Conservation (phyloP, 2,113 vertebrate species). For the Cyphomyrus discorhynchus region DNA sequence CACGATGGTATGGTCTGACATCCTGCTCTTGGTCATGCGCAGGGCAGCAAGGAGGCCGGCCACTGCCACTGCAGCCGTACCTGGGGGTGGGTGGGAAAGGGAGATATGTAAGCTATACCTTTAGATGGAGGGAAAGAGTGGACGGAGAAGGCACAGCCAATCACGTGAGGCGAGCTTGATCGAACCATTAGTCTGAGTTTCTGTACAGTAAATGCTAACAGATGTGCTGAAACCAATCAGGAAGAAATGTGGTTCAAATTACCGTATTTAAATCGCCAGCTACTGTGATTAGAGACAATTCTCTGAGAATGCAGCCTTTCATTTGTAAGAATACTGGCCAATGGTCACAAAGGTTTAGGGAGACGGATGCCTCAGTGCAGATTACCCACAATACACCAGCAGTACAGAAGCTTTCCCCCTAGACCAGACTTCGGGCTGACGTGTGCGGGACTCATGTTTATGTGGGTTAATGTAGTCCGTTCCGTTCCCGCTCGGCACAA, state of each 20-base stretch:
- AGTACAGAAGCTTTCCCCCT: background rate
- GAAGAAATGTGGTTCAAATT: conserved; percentile 23
- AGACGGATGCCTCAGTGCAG: conserved; percentile 4
- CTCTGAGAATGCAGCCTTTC: conserved; percentile 9
- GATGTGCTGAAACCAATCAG: conserved; percentile 2
- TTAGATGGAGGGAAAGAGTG: background rate
- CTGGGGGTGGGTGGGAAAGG: conserved; percentile 46
- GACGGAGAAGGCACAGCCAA: background rate
- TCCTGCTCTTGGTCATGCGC: conserved; percentile 82
- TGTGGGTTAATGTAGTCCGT: background rate
- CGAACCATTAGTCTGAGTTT: background rate
- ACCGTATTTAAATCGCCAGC: conserved; percentile 2
- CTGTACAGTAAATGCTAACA: conserved; percentile 12
- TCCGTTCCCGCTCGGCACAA: no score
- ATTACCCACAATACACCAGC: background rate
- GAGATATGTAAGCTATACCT: background rate
- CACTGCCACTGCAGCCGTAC: conserved; percentile 90
- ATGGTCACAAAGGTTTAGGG: background rate
- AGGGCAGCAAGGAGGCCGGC: conserved; percentile 88
- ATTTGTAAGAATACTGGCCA: background rate
- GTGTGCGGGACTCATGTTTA: background rate
- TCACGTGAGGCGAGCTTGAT: background rate
- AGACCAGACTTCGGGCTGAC: background rate
- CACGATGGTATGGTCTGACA: conserved; percentile 82
- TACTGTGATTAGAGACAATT: conserved; percentile 25